Percentiles rank a stretch among this genome's conserved stretches.
These are phyloP conservation scores for Pseudomugil gertrudae DNA, from an alignment of 2,797 vertebrate genomes.

Conservation along the genomic window DNA sequence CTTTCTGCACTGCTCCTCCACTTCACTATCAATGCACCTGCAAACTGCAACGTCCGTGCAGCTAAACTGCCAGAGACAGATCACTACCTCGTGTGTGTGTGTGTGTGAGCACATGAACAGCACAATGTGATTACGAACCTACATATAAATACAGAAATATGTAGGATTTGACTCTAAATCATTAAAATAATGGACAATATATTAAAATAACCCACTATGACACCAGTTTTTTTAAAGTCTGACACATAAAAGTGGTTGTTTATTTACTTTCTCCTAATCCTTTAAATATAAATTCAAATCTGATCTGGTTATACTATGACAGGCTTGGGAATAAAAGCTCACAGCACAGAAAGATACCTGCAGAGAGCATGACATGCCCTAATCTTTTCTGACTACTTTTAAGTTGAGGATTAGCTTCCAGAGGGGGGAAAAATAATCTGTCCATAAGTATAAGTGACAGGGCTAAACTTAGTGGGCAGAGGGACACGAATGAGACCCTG, in stretches of 20 bases:
- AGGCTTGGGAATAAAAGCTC: slow-evolving; percentile 50
- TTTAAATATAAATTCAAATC: slow-evolving; percentile 58
- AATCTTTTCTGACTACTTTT: slow-evolving; percentile 71
- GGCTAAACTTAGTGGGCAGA: slow-evolving; percentile 50
- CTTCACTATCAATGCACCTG: slow-evolving; percentile 16
- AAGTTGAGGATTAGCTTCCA: slow-evolving; percentile 71
- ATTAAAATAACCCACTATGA: slow-evolving; percentile 21
- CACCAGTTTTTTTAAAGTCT: slow-evolving; percentile 19
- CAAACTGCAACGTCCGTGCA: slow-evolving; percentile 7
- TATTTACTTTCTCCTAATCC: slow-evolving; percentile 46
- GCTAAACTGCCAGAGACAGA: slow-evolving; percentile 28
- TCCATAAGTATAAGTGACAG: slow-evolving; percentile 73
- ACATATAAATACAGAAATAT: not conserved
- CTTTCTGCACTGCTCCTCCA: not conserved
- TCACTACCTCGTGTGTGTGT: not conserved
- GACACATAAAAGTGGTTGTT: not conserved
- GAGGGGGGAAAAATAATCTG: slow-evolving; percentile 21
- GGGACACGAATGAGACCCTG: slow-evolving; percentile 50
- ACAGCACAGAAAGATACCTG: slow-evolving; percentile 57
- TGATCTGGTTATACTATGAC: slow-evolving; percentile 60
- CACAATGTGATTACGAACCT: slow-evolving; percentile 1
- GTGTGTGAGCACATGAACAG: not conserved
- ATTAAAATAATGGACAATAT: not conserved
- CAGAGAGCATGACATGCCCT: slow-evolving; percentile 60
- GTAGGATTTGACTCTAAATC: slow-evolving; percentile 6